These are phyloP conservation scores for Cyclina sinensis DNA, from an alignment of 1,140 invertebrate species.

Conservation along the genomic window DNA sequence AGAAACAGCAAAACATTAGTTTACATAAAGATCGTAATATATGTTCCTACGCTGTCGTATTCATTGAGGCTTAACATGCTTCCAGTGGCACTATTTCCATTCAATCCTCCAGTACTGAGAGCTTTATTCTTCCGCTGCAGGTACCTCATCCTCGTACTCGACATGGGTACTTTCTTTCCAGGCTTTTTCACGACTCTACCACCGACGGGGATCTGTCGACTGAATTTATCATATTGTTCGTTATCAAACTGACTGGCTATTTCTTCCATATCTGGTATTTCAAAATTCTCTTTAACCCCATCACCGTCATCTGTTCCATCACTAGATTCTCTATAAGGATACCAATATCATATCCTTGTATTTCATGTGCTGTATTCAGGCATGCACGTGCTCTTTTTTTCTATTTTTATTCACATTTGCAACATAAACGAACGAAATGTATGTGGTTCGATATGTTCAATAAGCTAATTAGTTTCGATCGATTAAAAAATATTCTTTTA, in stretches of 20 bases:
- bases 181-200: conserved; percentile 1
- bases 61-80: not conserved
- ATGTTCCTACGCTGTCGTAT: too few species aligned
- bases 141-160: not conserved
- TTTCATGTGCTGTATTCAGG: too few species aligned
- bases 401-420: too few species aligned
- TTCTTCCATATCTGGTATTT: conserved; percentile 32
- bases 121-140: not conserved
- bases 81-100: not conserved
- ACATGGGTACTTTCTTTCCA: not conserved
- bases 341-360: not conserved
- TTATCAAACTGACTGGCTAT: conserved; percentile 44
- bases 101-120: not conserved
- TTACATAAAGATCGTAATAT: too few species aligned
- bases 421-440: too few species aligned
- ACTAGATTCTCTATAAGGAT: conserved; percentile 6
- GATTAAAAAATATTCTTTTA: too few species aligned
- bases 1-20: too few species aligned
- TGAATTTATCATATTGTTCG: conserved; percentile 47
- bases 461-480: too few species aligned
- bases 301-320: not conserved
- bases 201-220: conserved; percentile 2
- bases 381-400: too few species aligned
- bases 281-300: not conserved
- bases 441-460: too few species aligned